phyloP scores from a whole-genome alignment of 2,888 invertebrate species.

The Prosopocoilus inquinatus region DNA sequence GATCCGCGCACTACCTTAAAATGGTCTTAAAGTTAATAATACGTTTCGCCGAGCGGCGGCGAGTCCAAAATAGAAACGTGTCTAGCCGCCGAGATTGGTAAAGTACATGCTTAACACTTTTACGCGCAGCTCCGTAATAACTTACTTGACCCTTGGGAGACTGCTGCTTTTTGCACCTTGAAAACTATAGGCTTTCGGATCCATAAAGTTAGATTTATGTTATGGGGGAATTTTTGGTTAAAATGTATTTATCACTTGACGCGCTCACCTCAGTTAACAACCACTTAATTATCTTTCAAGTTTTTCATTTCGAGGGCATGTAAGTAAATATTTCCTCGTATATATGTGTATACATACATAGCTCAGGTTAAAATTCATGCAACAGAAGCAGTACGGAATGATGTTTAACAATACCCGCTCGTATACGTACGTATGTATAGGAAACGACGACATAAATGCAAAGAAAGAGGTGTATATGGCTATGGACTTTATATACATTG shows the following conservation, averaged over 20 bases:
- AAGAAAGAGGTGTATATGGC: too few relatives aligned
- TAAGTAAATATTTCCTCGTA: too few relatives aligned
- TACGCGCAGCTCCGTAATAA: conserved; percentile 6
- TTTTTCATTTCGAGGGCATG: too few relatives aligned
- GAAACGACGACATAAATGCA: too few relatives aligned
- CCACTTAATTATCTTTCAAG: too few relatives aligned
- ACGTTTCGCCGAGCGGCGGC: conserved; percentile 1
- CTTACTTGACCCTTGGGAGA: conserved; percentile 11
- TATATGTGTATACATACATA: too few relatives aligned
- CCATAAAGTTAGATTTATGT: background rate
- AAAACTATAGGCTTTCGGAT: conserved; percentile 11
- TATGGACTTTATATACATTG: too few relatives aligned
- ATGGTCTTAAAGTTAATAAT: conserved; percentile 6
- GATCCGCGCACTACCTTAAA: conserved; percentile 4
- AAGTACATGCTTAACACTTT: background rate
- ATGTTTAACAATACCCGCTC: too few relatives aligned
- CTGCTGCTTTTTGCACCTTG: conserved; percentile 15
- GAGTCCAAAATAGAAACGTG: conserved; percentile 1
- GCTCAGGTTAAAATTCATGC: too few relatives aligned
- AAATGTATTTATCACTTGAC: background rate
- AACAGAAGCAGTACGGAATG: too few relatives aligned
- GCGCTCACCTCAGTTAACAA: too few relatives aligned
- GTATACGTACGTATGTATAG: too few relatives aligned
- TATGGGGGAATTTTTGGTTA: background rate
- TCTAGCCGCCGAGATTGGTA: background rate